Percentiles rank a stretch among this genome's conserved stretches.
phyloP scores from a whole-genome alignment of 2,113 vertebrate genomes.

The Lethenteron camtschaticum region DNA sequence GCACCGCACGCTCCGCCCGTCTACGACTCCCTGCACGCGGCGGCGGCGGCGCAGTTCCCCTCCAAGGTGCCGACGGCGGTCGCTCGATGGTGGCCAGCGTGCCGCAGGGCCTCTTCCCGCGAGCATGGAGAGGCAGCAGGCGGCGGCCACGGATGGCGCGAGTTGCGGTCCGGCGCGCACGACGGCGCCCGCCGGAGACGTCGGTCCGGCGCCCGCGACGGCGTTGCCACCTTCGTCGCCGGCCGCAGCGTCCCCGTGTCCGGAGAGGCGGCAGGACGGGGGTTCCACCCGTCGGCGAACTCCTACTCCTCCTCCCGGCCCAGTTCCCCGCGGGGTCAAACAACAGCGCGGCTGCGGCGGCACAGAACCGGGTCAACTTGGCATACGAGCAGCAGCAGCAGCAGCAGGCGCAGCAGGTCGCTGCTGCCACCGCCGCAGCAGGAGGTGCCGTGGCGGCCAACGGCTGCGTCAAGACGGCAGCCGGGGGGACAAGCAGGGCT shows the following conservation, averaged over 20 bases:
- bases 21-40: slow-evolving; percentile 27
- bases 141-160: slow-evolving; percentile 21
- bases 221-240: slow-evolving; percentile 23
- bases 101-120: slow-evolving; percentile 22
- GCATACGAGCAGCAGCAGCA: slow-evolving; percentile 43
- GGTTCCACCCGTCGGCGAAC: too few species aligned
- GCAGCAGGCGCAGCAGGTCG: slow-evolving; percentile 27
- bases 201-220: slow-evolving; percentile 28
- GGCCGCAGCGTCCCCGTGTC: slow-evolving; percentile 46
- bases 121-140: slow-evolving; percentile 20
- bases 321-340: too few species aligned
- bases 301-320: too few species aligned
- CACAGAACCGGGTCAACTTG: slow-evolving; percentile 57
- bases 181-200: slow-evolving; percentile 46
- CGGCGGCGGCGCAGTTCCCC: slow-evolving; percentile 14
- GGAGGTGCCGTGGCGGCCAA: not conserved
- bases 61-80: slow-evolving; percentile 18
- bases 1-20: slow-evolving; percentile 30
- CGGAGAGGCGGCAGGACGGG: not conserved
- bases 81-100: slow-evolving; percentile 18
- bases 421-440: not conserved
- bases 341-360: slow-evolving; percentile 24
- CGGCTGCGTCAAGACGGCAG: not conserved
- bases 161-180: slow-evolving; percentile 39
- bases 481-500: not conserved